Percentiles rank a stretch among this genome's conserved stretches.
These are phyloP conservation scores for Caenorhabditis sp. DNA, from an alignment of 2,888 invertebrate genomes.

Conservation along the genomic window DNA sequence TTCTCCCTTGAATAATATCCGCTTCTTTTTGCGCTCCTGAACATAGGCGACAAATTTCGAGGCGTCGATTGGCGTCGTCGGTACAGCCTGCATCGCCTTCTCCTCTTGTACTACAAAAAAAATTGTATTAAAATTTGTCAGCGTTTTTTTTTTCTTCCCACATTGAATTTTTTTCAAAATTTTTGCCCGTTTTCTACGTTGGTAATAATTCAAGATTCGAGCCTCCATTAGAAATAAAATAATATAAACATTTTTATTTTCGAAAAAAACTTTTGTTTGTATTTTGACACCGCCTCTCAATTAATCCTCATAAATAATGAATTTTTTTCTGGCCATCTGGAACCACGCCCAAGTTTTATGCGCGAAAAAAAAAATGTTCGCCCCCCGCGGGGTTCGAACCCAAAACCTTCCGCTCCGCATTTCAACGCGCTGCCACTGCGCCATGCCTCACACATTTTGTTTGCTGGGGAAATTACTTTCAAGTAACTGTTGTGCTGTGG, in stretches of 20 bases:
- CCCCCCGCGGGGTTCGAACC: too few relatives aligned
- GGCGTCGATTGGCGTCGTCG: slow-evolving; percentile 69
- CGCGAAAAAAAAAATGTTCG: too few relatives aligned
- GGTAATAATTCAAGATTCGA: neutral
- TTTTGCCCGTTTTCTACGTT: neutral
- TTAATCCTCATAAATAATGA: neutral
- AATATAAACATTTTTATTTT: neutral
- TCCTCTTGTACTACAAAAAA: slow-evolving; percentile 71
- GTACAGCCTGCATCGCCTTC: slow-evolving; percentile 71
- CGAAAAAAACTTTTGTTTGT: neutral
- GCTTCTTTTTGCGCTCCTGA: slow-evolving; percentile 68
- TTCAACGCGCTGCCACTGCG: too few relatives aligned
- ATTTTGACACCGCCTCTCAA: neutral
- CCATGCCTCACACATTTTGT: too few relatives aligned
- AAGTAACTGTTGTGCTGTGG: too few relatives aligned
- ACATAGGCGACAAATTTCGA: slow-evolving; percentile 70
- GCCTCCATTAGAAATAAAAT: neutral
- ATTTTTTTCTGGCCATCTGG: neutral
- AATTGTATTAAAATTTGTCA: neutral
- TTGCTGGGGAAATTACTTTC: too few relatives aligned
- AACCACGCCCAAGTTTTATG: neutral
- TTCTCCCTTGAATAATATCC: slow-evolving; percentile 71
- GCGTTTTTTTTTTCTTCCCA: too few relatives aligned
- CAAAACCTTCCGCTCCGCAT: too few relatives aligned
- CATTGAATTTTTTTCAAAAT: neutral